Evolutionary conservation across 2,113 vertebrate species (phyloP), one percentile per base, ranked within the genome.

Genomic region (Hydropotes inermis): DNA sequence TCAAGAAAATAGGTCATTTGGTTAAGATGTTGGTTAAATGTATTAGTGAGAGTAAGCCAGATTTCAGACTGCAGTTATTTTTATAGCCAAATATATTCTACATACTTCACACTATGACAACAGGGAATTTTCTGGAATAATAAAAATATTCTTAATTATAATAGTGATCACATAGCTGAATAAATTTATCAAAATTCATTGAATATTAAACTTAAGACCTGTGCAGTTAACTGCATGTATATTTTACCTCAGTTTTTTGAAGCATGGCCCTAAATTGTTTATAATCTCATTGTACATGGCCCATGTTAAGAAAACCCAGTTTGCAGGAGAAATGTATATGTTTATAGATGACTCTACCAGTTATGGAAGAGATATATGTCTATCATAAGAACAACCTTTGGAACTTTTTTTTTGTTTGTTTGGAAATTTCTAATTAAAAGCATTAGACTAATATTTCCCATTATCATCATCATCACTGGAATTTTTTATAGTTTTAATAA

Each of bases 1-100:
- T 90, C 90, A 94, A 94, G 52, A 94, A 96, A 97, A 95, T 94
- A 13, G 84, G 25, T 94, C 76, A 11, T 89, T 93, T 96, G 47
- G 85, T 76, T 97, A 95, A 95, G 50, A 94, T 61, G 12, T 60
- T 76, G 52, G 43, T 87, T 87, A 95, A 95, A 79, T 89, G 27
- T 79, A 89, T 50, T 97, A 52, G 81, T 54, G 50, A 78, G 14
- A 93, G 36, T 82, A 91, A 91, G 23, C 27, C 84, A 92, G n/a
- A 94, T 82, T 96, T 96, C 85, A 94, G 19, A 81, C 45, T 43
- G 13, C n/a, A 76, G 74, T 85, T 86, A 78, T 83, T 79, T 94
- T 79, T 92, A 84, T 58, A 89, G 81, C 50, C 54, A 94, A 94
- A 96, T 88, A 61, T 25, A 78, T 52, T 52, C 36, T 86, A 36